Evolutionary conservation across 35 echinoderm and acorn worm species (phyloP).

Genomic region (Hemicentrotus pulcherrimus): DNA sequence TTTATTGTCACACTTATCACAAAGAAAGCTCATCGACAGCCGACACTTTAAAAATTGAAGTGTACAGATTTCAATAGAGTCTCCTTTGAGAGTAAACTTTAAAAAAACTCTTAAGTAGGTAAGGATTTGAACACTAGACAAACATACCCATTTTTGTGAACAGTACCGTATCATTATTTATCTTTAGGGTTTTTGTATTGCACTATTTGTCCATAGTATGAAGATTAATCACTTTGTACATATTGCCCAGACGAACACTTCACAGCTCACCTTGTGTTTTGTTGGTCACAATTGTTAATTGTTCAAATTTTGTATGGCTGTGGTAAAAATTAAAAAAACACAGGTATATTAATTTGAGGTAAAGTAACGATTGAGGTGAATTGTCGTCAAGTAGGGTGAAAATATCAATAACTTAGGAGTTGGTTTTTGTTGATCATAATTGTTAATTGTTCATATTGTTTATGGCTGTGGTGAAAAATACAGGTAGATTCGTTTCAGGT

Average conservation of each 20-base stretch:
- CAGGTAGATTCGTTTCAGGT: no score
- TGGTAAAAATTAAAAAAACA: background rate
- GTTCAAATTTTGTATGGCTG: background rate
- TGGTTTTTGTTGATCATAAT: background rate
- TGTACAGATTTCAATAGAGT: background rate
- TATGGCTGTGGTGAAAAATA: background rate
- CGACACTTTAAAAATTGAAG: background rate
- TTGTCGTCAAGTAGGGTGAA: no score
- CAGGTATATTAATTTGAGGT: no score
- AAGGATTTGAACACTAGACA: background rate
- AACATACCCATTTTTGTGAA: background rate
- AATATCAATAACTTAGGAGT: no score
- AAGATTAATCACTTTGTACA: conserved; percentile 4
- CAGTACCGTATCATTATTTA: background rate
- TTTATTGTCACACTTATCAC: background rate
- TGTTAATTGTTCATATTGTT: background rate
- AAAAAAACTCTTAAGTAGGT: background rate
- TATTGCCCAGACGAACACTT: background rate
- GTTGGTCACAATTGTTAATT: background rate
- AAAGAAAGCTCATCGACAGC: background rate
- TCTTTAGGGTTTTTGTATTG: background rate
- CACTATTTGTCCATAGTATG: background rate
- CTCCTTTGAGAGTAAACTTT: background rate
- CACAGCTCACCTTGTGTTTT: background rate
- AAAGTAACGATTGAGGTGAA: no score